These are phyloP conservation scores for Dunckerocampus dactyliophorus DNA, from an alignment of 2,113 vertebrate genomes.

Conservation along the genomic window DNA sequence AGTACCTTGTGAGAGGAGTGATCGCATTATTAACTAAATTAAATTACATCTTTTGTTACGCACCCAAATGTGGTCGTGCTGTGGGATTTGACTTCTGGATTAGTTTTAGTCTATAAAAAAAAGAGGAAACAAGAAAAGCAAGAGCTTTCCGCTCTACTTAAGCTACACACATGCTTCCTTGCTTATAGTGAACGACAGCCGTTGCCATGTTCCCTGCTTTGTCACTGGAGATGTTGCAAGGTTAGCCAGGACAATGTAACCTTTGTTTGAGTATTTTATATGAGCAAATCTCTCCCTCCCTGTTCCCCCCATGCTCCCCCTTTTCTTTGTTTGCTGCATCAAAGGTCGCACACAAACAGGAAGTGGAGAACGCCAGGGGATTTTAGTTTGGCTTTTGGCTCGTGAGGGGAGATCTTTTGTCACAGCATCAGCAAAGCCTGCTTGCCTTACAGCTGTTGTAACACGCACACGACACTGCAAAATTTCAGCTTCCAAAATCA, in stretches of 20 bases:
- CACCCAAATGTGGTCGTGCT: no score
- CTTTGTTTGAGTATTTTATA: slow-evolving; percentile 30
- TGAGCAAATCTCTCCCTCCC: slow-evolving; percentile 5
- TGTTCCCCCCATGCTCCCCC: not conserved
- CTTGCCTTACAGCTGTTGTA: slow-evolving; percentile 47
- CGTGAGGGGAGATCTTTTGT: slow-evolving; percentile 42
- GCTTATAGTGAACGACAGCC: not conserved
- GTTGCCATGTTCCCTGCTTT: not conserved
- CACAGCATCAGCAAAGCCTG: slow-evolving; percentile 21
- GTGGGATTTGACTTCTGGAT: no score
- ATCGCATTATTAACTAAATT: no score
- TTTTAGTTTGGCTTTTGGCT: slow-evolving; percentile 30
- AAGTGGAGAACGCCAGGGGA: slow-evolving; percentile 36
- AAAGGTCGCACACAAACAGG: slow-evolving; percentile 46
- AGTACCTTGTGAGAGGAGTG: no score
- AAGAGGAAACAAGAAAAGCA: no score
- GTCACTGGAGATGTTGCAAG: slow-evolving; percentile 19
- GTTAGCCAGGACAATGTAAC: slow-evolving; percentile 33
- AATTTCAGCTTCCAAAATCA: no score
- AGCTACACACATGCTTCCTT: slow-evolving; percentile 1
- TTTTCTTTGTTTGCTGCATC: slow-evolving; percentile 16
- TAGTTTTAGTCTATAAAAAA: no score
- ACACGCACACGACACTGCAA: slow-evolving; percentile 12
- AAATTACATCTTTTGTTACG: no score
- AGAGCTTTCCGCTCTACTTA: not conserved